phyloP scores from a whole-genome alignment of 2,888 invertebrate genomes.

The Erynnis tages region DNA sequence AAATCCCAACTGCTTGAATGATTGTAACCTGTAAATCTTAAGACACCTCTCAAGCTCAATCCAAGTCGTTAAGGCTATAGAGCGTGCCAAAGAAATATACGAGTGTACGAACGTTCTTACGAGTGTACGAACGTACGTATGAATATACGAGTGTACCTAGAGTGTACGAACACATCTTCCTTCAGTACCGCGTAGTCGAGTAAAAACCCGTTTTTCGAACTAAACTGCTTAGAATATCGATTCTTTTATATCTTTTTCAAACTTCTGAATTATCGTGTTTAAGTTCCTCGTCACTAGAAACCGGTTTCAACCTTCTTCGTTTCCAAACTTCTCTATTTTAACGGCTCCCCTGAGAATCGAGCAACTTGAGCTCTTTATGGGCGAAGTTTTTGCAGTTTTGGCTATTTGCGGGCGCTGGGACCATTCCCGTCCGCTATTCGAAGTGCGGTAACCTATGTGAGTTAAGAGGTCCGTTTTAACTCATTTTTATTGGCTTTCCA shows the following conservation, averaged over 20 bases:
- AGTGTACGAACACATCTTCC: too few species aligned
- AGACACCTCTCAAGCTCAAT: too few species aligned
- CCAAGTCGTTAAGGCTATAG: too few species aligned
- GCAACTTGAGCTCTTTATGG: constrained; percentile 24
- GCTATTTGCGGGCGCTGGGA: constrained; percentile 17
- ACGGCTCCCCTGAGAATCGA: constrained; percentile 21
- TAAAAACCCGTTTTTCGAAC: too few species aligned
- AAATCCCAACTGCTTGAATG: too few species aligned
- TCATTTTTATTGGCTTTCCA: not conserved
- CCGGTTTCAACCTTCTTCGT: constrained; percentile 14
- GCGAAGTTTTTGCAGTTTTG: constrained; percentile 27
- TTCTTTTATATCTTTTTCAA: not conserved
- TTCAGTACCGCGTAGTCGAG: too few species aligned
- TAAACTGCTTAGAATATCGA: too few species aligned
- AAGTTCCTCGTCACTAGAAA: constrained; percentile 13
- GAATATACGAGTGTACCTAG: too few species aligned
- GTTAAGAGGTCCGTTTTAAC: not conserved
- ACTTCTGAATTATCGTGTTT: constrained; percentile 19
- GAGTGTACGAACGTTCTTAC: too few species aligned
- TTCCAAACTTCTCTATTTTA: constrained; percentile 23
- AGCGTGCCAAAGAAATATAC: too few species aligned
- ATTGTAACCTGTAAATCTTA: too few species aligned
- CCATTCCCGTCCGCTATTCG: constrained; percentile 10
- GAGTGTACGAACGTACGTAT: too few species aligned
- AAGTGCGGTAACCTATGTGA: constrained; percentile 13